Evolutionary conservation across 2,797 vertebrate species (phyloP).

Genomic region (Epinephelus awoara): DNA sequence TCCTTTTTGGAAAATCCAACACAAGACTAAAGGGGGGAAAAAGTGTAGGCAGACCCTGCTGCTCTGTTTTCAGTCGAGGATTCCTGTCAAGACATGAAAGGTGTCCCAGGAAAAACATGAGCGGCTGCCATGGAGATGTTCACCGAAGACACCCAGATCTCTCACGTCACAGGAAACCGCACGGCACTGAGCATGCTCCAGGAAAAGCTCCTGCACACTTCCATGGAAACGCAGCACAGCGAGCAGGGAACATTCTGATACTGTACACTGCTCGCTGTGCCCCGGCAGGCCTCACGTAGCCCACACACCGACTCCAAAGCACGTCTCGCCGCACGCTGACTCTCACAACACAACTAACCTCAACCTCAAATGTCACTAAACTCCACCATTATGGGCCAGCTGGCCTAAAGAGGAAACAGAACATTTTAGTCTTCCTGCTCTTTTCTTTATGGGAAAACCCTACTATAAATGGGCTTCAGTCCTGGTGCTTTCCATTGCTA

Average conservation of each 20-base stretch:
- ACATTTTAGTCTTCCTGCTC: not conserved
- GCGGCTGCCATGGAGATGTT: constrained; percentile 57
- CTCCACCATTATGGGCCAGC: constrained; percentile 18
- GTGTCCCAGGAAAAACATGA: constrained; percentile 56
- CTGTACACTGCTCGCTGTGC: constrained; percentile 13
- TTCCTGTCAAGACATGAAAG: constrained; percentile 50
- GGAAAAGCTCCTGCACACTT: constrained; percentile 52
- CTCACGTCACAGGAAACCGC: constrained; percentile 66
- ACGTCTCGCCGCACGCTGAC: constrained; percentile 1
- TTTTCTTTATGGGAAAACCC: constrained; percentile 28
- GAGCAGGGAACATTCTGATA: constrained; percentile 46
- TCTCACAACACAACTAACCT: constrained; percentile 49
- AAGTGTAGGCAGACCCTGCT: not conserved
- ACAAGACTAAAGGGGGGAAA: not conserved
- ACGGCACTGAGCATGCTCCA: constrained; percentile 26
- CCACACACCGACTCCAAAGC: constrained; percentile 43
- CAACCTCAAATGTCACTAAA: constrained; percentile 43
- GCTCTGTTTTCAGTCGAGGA: constrained; percentile 7
- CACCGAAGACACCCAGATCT: constrained; percentile 49
- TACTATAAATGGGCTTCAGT: constrained; percentile 1
- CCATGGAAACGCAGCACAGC: constrained; percentile 65
- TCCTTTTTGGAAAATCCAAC: constrained; percentile 13
- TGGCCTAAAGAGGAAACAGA: constrained; percentile 28
- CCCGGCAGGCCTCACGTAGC: constrained; percentile 25
- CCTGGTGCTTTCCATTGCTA: constrained; percentile 1